Evolutionary conservation across 2,888 invertebrate genomes (phyloP), one percentile per base, ranked within the genome.

Genomic region (Cabera pusaria): DNA sequence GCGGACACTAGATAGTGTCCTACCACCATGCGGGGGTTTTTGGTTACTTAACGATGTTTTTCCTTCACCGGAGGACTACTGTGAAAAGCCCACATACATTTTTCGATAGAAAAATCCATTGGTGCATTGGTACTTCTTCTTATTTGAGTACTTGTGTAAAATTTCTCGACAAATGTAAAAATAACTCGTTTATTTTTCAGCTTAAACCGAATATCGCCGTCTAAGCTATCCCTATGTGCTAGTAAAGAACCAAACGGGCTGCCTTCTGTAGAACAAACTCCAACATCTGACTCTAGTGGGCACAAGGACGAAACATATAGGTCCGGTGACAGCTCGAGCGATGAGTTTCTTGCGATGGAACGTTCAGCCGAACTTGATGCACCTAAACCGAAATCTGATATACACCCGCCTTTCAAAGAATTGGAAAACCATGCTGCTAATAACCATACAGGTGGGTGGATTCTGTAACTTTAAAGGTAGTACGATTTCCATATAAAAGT

Each of bases 261-360:
- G 5, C 57, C 70, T 5, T 71, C 77, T 1, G 32, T 77, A 31
- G 83, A 83, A 8, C 71, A 72, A 47, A 70, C 72, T 10, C 80
- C 80, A 0, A 76, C 71, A 1, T 82, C 86, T 0, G 86, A 86
- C 21, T 77, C 85, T 0, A 71, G 74, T 34, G 72, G 77, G 45
- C 75, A 78, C 39, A 85, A 87, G 48, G 85, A 82, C 22, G 87
- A 83, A 3, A 64, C 80, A 6, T 86, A 29, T 14, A 23, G 34
- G 6, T 40, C 40, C 5, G 40, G 11, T 20, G 40, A 29, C 0
- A 40, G 40, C 25, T 87, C 87, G 23, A 88, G 88, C 43, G 88
- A 88, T 5, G 88, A 88, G 56, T 88, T 88, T 52, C 66, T 87
- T 10, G 88, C 87, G 5, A 86, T 88, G 86, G 88, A 88, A 49